These are phyloP conservation scores for Archips crataeganus DNA, from an alignment of 2,888 invertebrate genomes.

Conservation along the genomic window DNA sequence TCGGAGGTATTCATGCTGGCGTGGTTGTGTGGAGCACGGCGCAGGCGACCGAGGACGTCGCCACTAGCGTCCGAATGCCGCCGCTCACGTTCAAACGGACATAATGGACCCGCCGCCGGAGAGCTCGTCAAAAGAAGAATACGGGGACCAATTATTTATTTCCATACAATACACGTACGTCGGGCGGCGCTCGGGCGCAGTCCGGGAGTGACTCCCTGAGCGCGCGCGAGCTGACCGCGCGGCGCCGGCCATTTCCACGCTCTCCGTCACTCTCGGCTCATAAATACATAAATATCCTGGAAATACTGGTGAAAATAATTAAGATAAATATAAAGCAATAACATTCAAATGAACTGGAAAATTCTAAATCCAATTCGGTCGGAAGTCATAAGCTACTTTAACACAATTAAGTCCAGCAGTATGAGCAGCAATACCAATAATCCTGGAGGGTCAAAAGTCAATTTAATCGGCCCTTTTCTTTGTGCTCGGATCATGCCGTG, in stretches of 20 bases:
- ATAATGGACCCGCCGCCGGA: conserved; percentile 78
- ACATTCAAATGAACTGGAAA: neutral
- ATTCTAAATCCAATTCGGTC: conserved; percentile 21
- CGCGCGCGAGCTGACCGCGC: conserved; percentile 53
- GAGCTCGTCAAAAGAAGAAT: conserved; percentile 84
- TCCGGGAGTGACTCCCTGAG: conserved; percentile 72
- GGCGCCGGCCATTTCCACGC: conserved; percentile 43
- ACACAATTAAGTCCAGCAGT: conserved; percentile 43
- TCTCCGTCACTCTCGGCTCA: conserved; percentile 31
- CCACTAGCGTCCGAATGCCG: conserved; percentile 82
- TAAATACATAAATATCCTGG: neutral
- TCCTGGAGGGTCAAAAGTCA: conserved; percentile 71
- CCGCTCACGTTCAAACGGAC: conserved; percentile 76
- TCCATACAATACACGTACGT: conserved; percentile 82
- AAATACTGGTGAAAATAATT: neutral
- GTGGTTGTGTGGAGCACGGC: conserved; percentile 67
- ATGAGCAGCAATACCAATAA: conserved; percentile 66
- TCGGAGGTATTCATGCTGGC: conserved; percentile 80
- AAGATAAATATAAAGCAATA: no score
- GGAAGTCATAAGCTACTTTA: conserved; percentile 33
- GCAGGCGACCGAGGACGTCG: conserved; percentile 79
- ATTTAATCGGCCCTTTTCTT: conserved; percentile 60
- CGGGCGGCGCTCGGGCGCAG: conserved; percentile 73
- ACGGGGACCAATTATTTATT: conserved; percentile 82
- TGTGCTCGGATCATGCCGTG: conserved; percentile 36